Conservation (phyloP, 2,113 vertebrate genomes). For the Hippocampus guttulatus region DNA sequence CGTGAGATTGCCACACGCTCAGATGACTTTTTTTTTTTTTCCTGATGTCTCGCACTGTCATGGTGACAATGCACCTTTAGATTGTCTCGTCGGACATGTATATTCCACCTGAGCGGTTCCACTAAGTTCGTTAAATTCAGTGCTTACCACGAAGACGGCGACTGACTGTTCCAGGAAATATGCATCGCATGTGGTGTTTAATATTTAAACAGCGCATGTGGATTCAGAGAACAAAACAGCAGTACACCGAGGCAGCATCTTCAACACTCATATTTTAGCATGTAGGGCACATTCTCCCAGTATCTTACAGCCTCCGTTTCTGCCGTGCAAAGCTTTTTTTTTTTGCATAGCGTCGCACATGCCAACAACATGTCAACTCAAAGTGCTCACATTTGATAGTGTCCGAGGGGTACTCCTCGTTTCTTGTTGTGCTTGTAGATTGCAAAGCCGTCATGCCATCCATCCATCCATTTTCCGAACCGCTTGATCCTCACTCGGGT, state of each 20-base stretch:
- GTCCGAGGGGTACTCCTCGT: background rate
- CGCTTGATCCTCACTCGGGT: no score
- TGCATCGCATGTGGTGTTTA: constrained; percentile 7
- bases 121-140: background rate
- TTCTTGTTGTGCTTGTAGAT: background rate
- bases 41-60: no score
- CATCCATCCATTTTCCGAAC: no score
- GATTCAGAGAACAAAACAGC: constrained; percentile 1
- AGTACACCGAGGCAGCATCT: background rate
- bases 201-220: constrained; percentile 1
- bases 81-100: no score
- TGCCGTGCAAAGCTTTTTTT: background rate
- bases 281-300: background rate
- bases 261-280: background rate
- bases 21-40: no score
- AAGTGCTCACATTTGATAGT: background rate
- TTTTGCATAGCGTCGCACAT: background rate
- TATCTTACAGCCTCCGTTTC: background rate
- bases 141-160: background rate
- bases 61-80: no score
- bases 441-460: no score
- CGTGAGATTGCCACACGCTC: no score
- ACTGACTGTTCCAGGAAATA: background rate
- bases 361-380: background rate
- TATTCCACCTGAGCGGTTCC: background rate